Evolutionary conservation across 1,140 invertebrate genomes (phyloP), one percentile per base, ranked within the genome.

Genomic region (Drosophila aff.): DNA sequence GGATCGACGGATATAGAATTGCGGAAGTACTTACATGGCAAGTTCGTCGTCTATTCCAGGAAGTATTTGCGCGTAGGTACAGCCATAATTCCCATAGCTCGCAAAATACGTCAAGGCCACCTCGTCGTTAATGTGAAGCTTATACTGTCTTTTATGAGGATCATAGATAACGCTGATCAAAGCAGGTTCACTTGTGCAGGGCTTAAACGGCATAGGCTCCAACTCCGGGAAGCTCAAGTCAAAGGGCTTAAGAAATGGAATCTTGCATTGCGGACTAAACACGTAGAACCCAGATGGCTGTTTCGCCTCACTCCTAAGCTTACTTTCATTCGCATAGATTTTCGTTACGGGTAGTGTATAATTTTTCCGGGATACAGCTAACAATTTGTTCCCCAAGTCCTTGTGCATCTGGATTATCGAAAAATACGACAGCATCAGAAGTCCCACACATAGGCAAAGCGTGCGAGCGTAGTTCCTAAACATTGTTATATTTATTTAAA

Each of bases 241-340:
- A 73, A 95, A 94, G 0, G 96, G 95, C 82, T 96, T 94, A 26
- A 95, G 92, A 47, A 95, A 94, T 2, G 72, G 81, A 44, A 84
- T 84, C 36, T 84, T 80, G 33, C 81, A 83, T 16, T 62, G 50
- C 4, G 53, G 28, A 47, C 46, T 49, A 26, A 73, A 49, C 0
- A 77, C 81, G 23, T 46, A 77, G 50, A 83, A 83, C 13, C 55
- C 67, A 6, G 40, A 2, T 5, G 2, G 1, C 7, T 9, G 5
- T 50, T 18, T 23, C 31, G 2, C 6, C 28, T 23, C 11, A 15
- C 18, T 28, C 21, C 5, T 61, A 10, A 23, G 18, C 0, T 43
- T 5, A 15, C 1, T 44, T 36, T n/a, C 18, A 15, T 46, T 31
- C 0, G 15, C 6, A 16, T 21, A 7, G 11, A 16, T 16, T 2